Percentiles rank a stretch among this genome's conserved stretches.
phyloP scores from a whole-genome alignment of 2,113 vertebrate species.

The Conger conger region DNA sequence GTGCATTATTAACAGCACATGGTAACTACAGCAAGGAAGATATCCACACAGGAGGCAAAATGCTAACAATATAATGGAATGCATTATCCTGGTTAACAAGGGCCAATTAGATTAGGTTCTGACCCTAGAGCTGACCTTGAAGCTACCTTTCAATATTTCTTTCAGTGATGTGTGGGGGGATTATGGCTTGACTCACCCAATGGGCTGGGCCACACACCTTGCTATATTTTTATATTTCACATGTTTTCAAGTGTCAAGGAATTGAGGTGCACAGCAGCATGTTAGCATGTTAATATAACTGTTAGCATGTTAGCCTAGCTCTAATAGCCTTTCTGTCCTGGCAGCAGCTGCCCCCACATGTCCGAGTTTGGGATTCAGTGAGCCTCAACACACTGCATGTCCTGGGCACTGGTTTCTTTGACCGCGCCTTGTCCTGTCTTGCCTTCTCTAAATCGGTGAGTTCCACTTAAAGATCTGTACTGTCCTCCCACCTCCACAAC shows the following conservation, averaged over 20 bases:
- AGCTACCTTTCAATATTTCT: background rate
- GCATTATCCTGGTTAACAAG: background rate
- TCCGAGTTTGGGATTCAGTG: constrained; percentile 98
- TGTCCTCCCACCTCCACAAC: no score
- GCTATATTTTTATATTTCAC: background rate
- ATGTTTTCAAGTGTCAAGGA: background rate
- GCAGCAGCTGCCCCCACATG: constrained; percentile 88
- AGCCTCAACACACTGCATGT: constrained; percentile 94
- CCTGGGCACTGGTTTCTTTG: constrained; percentile 89
- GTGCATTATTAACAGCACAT: no score
- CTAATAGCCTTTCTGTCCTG: constrained; percentile 34
- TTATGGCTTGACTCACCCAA: no score
- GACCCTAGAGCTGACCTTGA: background rate
- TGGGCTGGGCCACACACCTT: background rate
- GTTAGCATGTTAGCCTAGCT: background rate
- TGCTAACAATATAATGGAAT: background rate
- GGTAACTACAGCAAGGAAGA: no score
- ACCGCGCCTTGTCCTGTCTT: constrained; percentile 89
- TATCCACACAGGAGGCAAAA: no score
- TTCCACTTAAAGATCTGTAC: background rate
- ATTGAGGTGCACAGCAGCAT: background rate
- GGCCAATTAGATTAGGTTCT: background rate
- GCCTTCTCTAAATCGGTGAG: constrained; percentile 97
- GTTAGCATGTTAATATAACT: background rate
- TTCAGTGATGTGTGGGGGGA: background rate